Evolutionary conservation across 2,113 vertebrate species (phyloP).

Genomic region (Trichechus manatus): DNA sequence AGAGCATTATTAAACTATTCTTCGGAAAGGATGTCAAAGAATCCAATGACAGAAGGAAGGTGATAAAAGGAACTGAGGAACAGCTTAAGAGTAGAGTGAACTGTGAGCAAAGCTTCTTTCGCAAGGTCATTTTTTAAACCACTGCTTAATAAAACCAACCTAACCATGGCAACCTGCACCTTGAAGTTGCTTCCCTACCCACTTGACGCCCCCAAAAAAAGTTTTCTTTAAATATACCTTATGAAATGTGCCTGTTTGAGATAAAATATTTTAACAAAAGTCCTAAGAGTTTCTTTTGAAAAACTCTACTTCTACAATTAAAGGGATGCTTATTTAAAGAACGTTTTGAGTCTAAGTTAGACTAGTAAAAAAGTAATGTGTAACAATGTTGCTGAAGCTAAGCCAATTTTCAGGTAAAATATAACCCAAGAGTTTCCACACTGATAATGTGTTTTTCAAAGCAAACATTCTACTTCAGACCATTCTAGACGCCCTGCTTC

Average conservation of each 20-base stretch:
- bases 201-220: background rate
- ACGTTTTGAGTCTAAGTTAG: background rate
- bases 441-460: background rate
- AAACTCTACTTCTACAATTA: slow-evolving; percentile 11
- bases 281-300: background rate
- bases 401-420: slow-evolving; percentile 16
- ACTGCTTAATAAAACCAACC: background rate
- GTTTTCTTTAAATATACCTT: background rate
- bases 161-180: background rate
- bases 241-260: background rate
- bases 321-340: background rate
- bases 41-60: background rate
- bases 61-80: background rate
- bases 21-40: slow-evolving; percentile 51
- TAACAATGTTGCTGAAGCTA: background rate
- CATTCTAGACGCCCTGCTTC: background rate
- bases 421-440: background rate
- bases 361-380: background rate
- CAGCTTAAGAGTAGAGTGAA: background rate
- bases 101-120: background rate
- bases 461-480: background rate
- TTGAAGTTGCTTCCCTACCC: background rate
- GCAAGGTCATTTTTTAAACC: background rate
- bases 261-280: slow-evolving; percentile 33
- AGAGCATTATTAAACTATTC: slow-evolving; percentile 9